Evolutionary conservation across 2,113 vertebrate species (phyloP).

Genomic region (Uria aalge): DNA sequence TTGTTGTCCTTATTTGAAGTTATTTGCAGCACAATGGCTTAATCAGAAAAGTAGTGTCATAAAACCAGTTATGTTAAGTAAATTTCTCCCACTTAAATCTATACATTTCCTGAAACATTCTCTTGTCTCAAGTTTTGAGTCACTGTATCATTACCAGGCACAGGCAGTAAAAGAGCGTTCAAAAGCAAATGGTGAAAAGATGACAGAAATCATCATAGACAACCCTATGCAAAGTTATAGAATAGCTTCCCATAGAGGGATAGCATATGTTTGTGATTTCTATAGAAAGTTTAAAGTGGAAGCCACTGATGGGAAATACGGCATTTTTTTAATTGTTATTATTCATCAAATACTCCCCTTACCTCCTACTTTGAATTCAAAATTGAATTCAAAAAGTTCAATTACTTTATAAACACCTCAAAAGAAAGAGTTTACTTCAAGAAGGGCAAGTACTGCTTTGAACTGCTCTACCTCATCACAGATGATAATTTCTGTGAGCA

Average conservation of each 20-base stretch:
- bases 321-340: not conserved
- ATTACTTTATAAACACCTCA: not conserved
- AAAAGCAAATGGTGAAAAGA: constrained; percentile 42
- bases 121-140: constrained; percentile 52
- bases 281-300: not conserved
- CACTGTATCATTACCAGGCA: constrained; percentile 24
- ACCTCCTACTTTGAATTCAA: not conserved
- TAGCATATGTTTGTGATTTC: not conserved
- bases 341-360: not conserved
- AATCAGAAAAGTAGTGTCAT: not conserved
- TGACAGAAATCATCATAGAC: constrained; percentile 25
- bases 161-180: constrained; percentile 19
- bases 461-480: not conserved
- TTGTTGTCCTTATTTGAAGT: not conserved
- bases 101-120: constrained; percentile 29
- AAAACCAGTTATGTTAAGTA: not conserved
- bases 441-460: not conserved
- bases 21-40: constrained; percentile 20
- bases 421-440: not conserved
- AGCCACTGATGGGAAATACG: not conserved
- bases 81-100: constrained; percentile 52
- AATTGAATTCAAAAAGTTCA: not conserved
- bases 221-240: not conserved
- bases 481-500: not conserved
- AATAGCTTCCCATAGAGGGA: not conserved